A percentile compares a stretch with the other conserved stretches of the same genome.
Conservation (phyloP, 1,140 invertebrate genomes). For the Papilio dardanus region DNA sequence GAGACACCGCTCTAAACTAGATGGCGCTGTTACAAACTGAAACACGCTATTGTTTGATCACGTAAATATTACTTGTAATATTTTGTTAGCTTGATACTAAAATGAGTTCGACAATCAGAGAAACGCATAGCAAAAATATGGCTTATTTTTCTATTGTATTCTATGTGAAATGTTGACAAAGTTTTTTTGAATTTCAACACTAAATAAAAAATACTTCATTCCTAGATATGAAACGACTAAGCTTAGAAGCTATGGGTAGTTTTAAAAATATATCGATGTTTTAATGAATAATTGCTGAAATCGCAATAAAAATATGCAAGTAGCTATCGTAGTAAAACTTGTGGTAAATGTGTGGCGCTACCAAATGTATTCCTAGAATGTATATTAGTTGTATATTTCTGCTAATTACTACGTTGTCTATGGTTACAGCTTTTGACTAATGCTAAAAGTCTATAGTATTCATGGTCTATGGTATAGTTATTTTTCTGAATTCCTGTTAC, state of each 20-base stretch:
- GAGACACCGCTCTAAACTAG: conserved; percentile 73
- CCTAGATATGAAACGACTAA: not conserved
- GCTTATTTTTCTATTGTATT: conserved; percentile 7
- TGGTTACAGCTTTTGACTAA: not conserved
- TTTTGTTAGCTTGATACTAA: not conserved
- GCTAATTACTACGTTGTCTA: not conserved
- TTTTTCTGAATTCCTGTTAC: too few species aligned
- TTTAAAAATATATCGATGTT: not conserved
- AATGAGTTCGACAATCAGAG: not conserved
- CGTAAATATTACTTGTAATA: not conserved
- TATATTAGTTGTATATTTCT: not conserved
- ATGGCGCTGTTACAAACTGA: not conserved
- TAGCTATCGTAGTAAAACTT: conserved; percentile 1
- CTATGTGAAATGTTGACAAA: conserved; percentile 24
- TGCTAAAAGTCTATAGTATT: not conserved
- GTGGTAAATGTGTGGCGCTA: not conserved
- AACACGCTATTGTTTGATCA: conserved; percentile 3
- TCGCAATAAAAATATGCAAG: conserved; percentile 16
- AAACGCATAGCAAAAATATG: not conserved
- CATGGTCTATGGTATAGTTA: too few species aligned
- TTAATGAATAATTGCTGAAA: not conserved
- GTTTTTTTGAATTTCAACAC: not conserved
- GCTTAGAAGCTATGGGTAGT: not conserved
- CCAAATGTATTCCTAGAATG: conserved; percentile 25
- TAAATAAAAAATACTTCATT: not conserved